These are phyloP conservation scores for Rhagonycha lutea DNA, from an alignment of 2,888 invertebrate species.

Conservation along the genomic window DNA sequence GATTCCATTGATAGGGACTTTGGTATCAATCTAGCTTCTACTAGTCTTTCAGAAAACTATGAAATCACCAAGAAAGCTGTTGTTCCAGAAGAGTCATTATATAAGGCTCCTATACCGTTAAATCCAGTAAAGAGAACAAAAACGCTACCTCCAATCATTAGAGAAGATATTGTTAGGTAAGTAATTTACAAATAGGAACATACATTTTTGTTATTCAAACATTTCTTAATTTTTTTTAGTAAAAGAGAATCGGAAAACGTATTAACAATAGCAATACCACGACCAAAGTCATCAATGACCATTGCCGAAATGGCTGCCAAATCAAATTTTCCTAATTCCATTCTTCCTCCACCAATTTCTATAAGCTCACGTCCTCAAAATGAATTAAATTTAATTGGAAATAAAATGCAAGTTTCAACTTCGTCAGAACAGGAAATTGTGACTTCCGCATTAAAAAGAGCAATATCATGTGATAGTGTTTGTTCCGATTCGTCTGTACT, in stretches of 20 bases:
- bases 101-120: slow-evolving; percentile 69
- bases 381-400: slow-evolving; percentile 1
- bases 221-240: slow-evolving; percentile 11
- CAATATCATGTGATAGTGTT: slow-evolving; percentile 79
- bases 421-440: slow-evolving; percentile 41
- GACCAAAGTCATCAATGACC: slow-evolving; percentile 52
- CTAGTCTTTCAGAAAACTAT: slow-evolving; percentile 47
- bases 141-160: slow-evolving; percentile 28
- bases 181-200: not conserved
- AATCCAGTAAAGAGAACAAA: slow-evolving; percentile 57
- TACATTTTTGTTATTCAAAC: not conserved
- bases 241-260: slow-evolving; percentile 38
- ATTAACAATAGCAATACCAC: slow-evolving; percentile 51
- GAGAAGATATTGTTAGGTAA: slow-evolving; percentile 12
- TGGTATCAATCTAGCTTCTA: slow-evolving; percentile 56
- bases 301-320: slow-evolving; percentile 48
- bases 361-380: slow-evolving; percentile 4
- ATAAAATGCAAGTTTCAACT: slow-evolving; percentile 13
- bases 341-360: slow-evolving; percentile 46
- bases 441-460: slow-evolving; percentile 61
- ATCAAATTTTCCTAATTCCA: slow-evolving; percentile 47
- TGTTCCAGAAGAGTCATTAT: slow-evolving; percentile 36
- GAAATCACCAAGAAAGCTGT: slow-evolving; percentile 13
- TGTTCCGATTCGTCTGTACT: slow-evolving; percentile 78
- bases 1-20: slow-evolving; percentile 65